phyloP scores from a whole-genome alignment of 2,113 vertebrate genomes.

The Actenoides hombroni region DNA sequence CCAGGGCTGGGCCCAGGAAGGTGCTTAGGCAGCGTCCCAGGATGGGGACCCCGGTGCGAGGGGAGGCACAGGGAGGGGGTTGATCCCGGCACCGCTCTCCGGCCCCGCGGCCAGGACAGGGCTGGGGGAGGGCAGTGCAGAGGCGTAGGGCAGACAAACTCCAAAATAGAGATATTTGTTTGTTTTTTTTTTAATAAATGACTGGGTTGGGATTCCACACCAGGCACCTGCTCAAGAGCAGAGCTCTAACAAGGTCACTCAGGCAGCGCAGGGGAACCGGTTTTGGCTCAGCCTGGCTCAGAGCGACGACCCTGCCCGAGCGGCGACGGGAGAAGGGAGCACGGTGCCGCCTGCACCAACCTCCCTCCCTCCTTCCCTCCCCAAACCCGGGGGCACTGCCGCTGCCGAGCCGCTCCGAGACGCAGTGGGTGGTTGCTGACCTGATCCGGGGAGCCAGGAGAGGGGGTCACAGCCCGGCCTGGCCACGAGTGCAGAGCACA shows the following conservation, averaged over 20 bases:
- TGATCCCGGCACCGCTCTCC: background rate
- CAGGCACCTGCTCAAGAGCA: background rate
- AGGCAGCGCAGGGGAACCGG: background rate
- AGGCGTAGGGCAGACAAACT: background rate
- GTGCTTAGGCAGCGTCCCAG: no score
- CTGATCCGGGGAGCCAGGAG: background rate
- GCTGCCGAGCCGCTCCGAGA: background rate
- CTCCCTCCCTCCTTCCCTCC: background rate
- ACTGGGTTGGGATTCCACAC: background rate
- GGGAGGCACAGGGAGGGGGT: no score
- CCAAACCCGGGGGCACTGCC: background rate
- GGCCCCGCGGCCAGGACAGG: background rate
- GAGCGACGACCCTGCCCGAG: rapidly evolving
- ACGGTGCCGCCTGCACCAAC: background rate
- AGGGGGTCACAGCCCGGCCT: background rate
- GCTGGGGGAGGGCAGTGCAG: background rate
- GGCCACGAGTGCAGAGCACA: background rate
- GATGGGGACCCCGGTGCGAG: background rate
- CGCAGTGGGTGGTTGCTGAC: background rate
- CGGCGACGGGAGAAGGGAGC: background rate
- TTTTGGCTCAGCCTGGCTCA: background rate
- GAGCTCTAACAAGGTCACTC: background rate
- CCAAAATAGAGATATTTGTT: background rate
- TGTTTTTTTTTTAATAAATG: background rate
- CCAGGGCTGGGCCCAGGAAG: no score